Conservation (phyloP, 2,113 vertebrate genomes). For the Perca fluviatilis region DNA sequence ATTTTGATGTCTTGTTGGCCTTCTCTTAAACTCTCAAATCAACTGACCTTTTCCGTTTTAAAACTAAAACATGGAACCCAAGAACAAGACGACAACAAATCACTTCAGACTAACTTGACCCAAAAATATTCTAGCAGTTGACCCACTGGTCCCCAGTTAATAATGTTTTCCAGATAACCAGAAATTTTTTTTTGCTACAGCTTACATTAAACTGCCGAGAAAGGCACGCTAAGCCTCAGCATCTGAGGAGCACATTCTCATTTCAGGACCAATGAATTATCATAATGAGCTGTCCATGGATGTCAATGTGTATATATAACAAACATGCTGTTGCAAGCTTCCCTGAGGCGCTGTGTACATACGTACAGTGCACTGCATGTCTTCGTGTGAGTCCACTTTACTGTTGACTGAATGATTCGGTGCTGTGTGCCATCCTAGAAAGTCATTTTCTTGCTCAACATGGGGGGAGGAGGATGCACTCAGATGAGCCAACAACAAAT, state of each 20-base stretch:
- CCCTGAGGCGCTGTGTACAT: constrained; percentile 41
- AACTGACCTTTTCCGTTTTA: background rate
- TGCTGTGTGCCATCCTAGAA: constrained; percentile 48
- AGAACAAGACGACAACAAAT: constrained; percentile 9
- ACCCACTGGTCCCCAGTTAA: constrained; percentile 9
- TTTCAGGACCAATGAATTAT: constrained; percentile 71
- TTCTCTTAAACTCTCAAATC: background rate
- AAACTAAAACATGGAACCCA: background rate
- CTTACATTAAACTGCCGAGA: constrained; percentile 27
- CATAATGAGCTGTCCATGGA: constrained; percentile 64
- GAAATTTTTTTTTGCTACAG: background rate
- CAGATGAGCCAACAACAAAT: constrained; percentile 6
- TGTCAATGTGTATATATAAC: constrained; percentile 52
- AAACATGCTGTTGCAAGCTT: constrained; percentile 44
- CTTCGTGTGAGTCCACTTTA: constrained; percentile 42
- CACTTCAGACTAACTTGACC: background rate
- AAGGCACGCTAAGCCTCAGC: constrained; percentile 36
- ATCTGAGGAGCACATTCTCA: constrained; percentile 48
- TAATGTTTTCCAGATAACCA: constrained; percentile 26
- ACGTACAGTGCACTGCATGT: constrained; percentile 19
- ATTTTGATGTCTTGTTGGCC: background rate
- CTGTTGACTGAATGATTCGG: constrained; percentile 47
- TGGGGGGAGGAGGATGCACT: constrained; percentile 16
- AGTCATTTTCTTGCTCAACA: constrained; percentile 42
- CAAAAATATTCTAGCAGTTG: constrained; percentile 12